phyloP scores from a whole-genome alignment of 1,140 invertebrate species.

The Drosophila kurseongensis region DNA sequence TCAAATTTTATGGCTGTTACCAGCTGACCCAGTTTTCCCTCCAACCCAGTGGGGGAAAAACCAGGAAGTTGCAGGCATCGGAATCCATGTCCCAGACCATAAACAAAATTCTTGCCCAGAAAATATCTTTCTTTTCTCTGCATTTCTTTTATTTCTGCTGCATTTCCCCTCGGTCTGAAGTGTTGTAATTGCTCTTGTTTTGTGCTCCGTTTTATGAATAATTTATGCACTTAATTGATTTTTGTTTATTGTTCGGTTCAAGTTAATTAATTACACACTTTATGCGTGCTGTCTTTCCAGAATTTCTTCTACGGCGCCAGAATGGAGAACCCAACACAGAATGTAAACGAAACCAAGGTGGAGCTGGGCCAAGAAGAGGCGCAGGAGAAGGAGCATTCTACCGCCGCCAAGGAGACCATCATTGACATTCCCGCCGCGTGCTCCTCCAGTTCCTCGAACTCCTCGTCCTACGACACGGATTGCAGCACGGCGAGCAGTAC shows the following conservation, averaged over 20 bases:
- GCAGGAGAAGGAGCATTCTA: slow-evolving; percentile 13
- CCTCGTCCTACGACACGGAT: slow-evolving; percentile 80
- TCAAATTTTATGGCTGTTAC: slow-evolving; percentile 57
- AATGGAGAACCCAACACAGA: slow-evolving; percentile 56
- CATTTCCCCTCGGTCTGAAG: background rate
- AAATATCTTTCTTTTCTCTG: slow-evolving; percentile 2
- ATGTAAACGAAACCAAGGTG: slow-evolving; percentile 61
- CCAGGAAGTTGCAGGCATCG: slow-evolving; percentile 13
- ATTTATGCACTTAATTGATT: slow-evolving; percentile 81
- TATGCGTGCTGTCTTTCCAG: slow-evolving; percentile 39
- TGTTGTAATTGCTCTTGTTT: slow-evolving; percentile 35
- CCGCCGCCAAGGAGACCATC: slow-evolving; percentile 58
- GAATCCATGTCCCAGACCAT: slow-evolving; percentile 55
- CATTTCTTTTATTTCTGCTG: slow-evolving; percentile 6
- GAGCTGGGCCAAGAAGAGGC: slow-evolving; percentile 25
- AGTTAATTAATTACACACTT: slow-evolving; percentile 77
- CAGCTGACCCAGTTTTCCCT: slow-evolving; percentile 31
- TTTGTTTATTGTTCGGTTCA: slow-evolving; percentile 71
- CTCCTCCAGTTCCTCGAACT: slow-evolving; percentile 25
- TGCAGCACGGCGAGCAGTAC: slow-evolving; percentile 82
- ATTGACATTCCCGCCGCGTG: slow-evolving; percentile 78
- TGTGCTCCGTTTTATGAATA: slow-evolving; percentile 68
- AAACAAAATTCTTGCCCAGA: slow-evolving; percentile 47
- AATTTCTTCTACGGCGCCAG: slow-evolving; percentile 45
- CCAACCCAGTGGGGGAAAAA: background rate